phyloP scores from a whole-genome alignment of 2,888 invertebrate species.

The Meghimatium bilineatum region DNA sequence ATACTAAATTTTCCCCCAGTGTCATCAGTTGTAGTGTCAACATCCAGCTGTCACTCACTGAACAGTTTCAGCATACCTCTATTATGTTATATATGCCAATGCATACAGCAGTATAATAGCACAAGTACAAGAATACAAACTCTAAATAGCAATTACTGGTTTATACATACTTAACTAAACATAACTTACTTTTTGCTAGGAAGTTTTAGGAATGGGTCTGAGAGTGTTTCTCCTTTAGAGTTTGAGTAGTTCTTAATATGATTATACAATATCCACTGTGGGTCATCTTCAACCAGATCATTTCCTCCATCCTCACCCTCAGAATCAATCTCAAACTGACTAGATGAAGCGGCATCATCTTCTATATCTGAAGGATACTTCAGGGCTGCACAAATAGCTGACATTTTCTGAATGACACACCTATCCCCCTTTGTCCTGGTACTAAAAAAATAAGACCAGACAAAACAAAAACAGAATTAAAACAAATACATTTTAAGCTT shows the following conservation, averaged over 20 bases:
- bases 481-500: background rate
- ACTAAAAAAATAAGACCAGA: background rate
- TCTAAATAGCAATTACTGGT: background rate
- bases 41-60: too few relatives aligned
- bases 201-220: slow-evolving; percentile 94
- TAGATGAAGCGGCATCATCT: slow-evolving; percentile 57
- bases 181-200: slow-evolving; percentile 82
- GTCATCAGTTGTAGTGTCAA: too few relatives aligned
- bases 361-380: slow-evolving; percentile 60
- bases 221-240: slow-evolving; percentile 84
- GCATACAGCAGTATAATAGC: too few relatives aligned
- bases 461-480: background rate
- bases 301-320: slow-evolving; percentile 78
- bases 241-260: slow-evolving; percentile 81
- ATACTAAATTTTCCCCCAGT: too few relatives aligned
- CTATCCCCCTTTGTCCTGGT: slow-evolving; percentile 56
- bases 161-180: background rate
- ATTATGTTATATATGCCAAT: too few relatives aligned
- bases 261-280: slow-evolving; percentile 92
- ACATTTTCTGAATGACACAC: slow-evolving; percentile 60
- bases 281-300: slow-evolving; percentile 77
- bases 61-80: too few relatives aligned
- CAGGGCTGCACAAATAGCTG: slow-evolving; percentile 67
- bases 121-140: too few relatives aligned
- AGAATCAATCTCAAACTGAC: slow-evolving; percentile 78